Conservation (phyloP, 2,888 invertebrate genomes). For the Athrips mouffetella region DNA sequence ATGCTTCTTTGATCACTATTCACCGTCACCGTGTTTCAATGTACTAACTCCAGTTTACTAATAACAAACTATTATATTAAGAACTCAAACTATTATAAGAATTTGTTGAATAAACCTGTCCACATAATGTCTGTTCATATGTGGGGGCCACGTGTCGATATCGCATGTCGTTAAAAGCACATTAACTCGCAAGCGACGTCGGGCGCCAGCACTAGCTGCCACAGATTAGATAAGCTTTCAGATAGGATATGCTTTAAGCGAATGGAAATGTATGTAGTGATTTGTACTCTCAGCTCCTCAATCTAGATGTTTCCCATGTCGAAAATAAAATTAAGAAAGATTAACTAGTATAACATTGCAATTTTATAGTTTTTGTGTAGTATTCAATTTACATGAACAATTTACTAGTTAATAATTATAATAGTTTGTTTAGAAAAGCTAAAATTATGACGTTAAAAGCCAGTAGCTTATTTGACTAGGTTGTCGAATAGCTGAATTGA, state of each 20-base stretch:
- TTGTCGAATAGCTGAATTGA: too few species aligned
- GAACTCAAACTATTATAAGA: background rate
- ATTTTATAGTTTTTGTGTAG: background rate
- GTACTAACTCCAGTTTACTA: too few species aligned
- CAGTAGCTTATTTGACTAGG: too few species aligned
- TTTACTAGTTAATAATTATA: too few species aligned
- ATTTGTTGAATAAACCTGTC: slow-evolving; percentile 2
- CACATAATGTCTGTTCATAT: slow-evolving; percentile 21
- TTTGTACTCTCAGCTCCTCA: background rate
- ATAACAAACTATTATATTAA: too few species aligned
- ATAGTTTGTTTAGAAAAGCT: too few species aligned
- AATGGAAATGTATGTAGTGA: background rate
- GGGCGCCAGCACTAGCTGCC: slow-evolving; percentile 10
- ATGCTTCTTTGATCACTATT: too few species aligned
- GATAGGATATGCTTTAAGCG: background rate
- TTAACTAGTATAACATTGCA: too few species aligned
- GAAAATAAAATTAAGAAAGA: too few species aligned
- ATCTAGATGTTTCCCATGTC: background rate
- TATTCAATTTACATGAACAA: too few species aligned
- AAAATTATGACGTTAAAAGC: too few species aligned
- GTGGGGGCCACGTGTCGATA: slow-evolving; percentile 42
- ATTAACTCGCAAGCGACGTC: slow-evolving; percentile 40
- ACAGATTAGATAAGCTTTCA: slow-evolving; percentile 11
- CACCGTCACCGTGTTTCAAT: too few species aligned
- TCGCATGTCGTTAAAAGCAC: slow-evolving; percentile 54